Evolutionary conservation across 2,888 invertebrate genomes (phyloP), one percentile per base, ranked within the genome.

Genomic region (Cheilosia pagana): DNA sequence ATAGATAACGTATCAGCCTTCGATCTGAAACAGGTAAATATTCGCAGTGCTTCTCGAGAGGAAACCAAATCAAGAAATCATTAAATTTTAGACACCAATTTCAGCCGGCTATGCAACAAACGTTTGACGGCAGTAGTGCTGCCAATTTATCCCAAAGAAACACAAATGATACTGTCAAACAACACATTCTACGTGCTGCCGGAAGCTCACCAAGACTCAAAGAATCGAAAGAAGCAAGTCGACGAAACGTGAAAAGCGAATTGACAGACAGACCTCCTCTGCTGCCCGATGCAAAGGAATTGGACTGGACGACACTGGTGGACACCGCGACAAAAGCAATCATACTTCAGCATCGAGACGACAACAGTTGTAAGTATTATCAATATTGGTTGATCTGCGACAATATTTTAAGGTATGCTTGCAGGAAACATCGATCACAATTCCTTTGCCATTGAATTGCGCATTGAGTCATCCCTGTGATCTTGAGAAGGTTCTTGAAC

Each of bases 241-340:
- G 86, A 88, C 52, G 48, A 19, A 55, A 59, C 63, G 25, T 19
- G 31, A 57, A 41, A 19, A 88, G 88, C 16, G 89, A 89, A 7
- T 89, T 90, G 52, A 89, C 92, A 1, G 91, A 91, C 55, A 91
- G 92, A 57, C 92, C 95, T 68, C 94, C 94, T 1, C 53, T 87
- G 16, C 90, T 95, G 65, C 95, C 95, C 0, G 94, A 96, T 89
- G 94, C 95, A 3, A 93, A 94, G 43, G 95, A 95, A 53, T 93
- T 96, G 88, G 96, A 96, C 90, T 96, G 97, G 97, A 94, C 95
- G 12, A 94, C 95, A 88, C 93, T 96, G 23, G 96, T 96, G 2
- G 95, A 96, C 89, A 96, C 96, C 0, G 96, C 96, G 35, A 96
- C 96, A 0, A 93, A 95, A 81, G 96, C 95, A 21, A 95, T 95